Evolutionary conservation across 2,797 vertebrate genomes (phyloP), one percentile per base, ranked within the genome.

Genomic region (Setipinna tenuifilis): DNA sequence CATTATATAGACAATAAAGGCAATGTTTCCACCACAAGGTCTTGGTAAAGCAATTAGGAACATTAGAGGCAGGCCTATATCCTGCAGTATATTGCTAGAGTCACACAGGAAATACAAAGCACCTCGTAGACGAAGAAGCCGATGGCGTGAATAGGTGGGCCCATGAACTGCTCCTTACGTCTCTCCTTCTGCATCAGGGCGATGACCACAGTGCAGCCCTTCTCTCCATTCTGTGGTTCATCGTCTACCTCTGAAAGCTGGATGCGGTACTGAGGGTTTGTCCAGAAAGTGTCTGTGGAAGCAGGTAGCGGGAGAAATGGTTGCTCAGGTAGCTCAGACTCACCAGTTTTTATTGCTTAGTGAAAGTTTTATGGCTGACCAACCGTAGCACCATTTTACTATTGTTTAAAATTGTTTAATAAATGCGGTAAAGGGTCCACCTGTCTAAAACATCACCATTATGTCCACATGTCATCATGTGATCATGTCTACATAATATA

Each of bases 61-160:
- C 35, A 41, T 41, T 41, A 41, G 35, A 41, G 35, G 35, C 35
- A 41, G 35, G 35, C 35, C 35, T 41, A 41, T 5, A 41, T 41
- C 35, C 5, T 41, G n/a, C n/a, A n/a, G n/a, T 41, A 5, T 41
- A 41, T 41, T 41, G 2, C 35, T 41, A 41, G 2, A 41, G 35
- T 5, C 35, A 54, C 50, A 54, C 3, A 41, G 28, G 35, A 44
- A 17, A 41, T 21, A 16, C 41, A 6, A 78, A 78, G 7, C 90
- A 99, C 98, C 97, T 99, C 96, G 0, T 99, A 99, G 92, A 99
- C 97, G 87, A 97, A 97, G 85, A 99, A 99, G 84, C 98, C 98
- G 0, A 99, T 97, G 86, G 98, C 98, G 86, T 97, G 96, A 84
- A 99, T 95, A 85, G 87, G 95, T 87, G 95, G 96, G 50, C 98